Evolutionary conservation across 2,797 vertebrate genomes (phyloP).

Genomic region (Melanogrammus aeglefinus): DNA sequence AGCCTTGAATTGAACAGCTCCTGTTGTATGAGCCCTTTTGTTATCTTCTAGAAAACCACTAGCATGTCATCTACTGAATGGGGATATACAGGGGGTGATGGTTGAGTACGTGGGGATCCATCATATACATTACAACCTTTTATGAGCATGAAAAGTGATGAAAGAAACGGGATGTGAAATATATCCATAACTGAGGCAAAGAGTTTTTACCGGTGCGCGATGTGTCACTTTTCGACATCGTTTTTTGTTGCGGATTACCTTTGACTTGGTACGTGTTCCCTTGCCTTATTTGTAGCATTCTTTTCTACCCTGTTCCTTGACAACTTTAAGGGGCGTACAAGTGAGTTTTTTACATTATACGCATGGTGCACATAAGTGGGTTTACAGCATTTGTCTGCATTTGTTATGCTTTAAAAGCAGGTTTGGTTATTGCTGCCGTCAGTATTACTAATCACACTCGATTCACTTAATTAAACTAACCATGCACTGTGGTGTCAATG

Average conservation of each 20-base stretch:
- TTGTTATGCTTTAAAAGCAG: constrained; percentile 50
- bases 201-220: background rate
- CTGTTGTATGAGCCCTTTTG: background rate
- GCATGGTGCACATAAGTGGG: constrained; percentile 45
- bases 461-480: constrained; percentile 34
- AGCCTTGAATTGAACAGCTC: constrained; percentile 21
- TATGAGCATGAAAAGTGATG: background rate
- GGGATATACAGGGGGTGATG: background rate
- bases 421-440: constrained; percentile 48
- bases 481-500: constrained; percentile 42
- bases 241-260: background rate
- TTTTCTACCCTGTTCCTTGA: constrained; percentile 1
- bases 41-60: background rate
- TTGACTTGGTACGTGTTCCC: background rate
- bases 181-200: background rate
- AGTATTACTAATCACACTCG: constrained; percentile 37
- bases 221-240: constrained; percentile 1
- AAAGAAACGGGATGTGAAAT: background rate
- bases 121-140: constrained; percentile 7
- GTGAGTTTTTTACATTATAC: constrained; percentile 37
- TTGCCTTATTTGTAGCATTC: constrained; percentile 2
- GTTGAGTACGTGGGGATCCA: background rate
- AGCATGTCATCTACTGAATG: background rate
- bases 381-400: constrained; percentile 61
- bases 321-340: constrained; percentile 45